These are phyloP conservation scores for Brienomyrus longianalis DNA, from an alignment of 2,113 vertebrate species.

Conservation along the genomic window DNA sequence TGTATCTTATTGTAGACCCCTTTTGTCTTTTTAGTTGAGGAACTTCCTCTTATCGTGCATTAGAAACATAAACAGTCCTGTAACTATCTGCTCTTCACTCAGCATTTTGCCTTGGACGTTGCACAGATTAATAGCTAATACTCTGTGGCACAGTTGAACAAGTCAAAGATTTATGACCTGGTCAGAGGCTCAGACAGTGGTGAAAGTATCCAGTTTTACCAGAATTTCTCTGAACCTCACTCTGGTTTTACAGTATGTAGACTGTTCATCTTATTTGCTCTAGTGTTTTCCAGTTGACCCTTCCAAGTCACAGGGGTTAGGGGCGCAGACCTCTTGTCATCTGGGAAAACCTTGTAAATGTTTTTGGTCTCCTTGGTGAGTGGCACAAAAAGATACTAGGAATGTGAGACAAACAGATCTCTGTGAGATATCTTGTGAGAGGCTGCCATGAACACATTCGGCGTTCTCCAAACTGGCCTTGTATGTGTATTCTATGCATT, in stretches of 20 bases:
- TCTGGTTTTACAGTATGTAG: background rate
- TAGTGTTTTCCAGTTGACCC: background rate
- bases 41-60: background rate
- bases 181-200: background rate
- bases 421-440: background rate
- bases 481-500: background rate
- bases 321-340: background rate
- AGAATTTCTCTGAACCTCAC: background rate
- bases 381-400: background rate
- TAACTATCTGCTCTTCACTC: background rate
- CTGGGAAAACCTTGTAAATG: background rate
- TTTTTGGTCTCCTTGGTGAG: background rate
- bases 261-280: background rate
- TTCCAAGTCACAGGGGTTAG: background rate
- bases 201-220: too few species aligned
- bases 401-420: background rate
- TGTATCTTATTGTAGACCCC: background rate
- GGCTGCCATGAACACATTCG: background rate
- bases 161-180: background rate
- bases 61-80: background rate
- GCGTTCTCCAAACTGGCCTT: background rate
- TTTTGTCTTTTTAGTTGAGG: background rate
- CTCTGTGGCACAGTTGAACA: background rate
- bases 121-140: background rate
- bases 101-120: background rate